These are phyloP conservation scores for Mustela lutreola DNA, from an alignment of 2,113 vertebrate genomes.

Conservation along the genomic window DNA sequence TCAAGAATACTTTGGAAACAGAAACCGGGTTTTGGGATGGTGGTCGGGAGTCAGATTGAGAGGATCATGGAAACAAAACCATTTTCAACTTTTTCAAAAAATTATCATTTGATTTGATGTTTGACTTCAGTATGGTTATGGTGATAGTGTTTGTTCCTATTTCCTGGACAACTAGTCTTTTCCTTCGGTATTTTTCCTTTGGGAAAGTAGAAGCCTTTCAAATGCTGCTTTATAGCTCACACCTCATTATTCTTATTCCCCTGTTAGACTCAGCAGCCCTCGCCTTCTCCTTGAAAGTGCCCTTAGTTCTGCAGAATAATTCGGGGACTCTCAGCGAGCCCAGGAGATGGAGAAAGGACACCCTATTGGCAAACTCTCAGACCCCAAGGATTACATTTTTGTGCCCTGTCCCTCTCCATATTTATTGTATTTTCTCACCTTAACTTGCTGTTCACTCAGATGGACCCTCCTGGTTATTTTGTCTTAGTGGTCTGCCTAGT, in stretches of 20 bases:
- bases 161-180: constrained; percentile 37
- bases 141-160: constrained; percentile 16
- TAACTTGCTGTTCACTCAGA: background rate
- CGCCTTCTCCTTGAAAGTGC: constrained; percentile 43
- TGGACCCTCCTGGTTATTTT: background rate
- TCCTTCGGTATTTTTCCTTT: constrained; percentile 37
- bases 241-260: constrained; percentile 45
- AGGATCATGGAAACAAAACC: constrained; percentile 40
- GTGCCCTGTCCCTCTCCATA: background rate
- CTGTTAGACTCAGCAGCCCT: background rate
- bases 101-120: constrained; percentile 44
- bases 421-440: constrained; percentile 12
- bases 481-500: background rate
- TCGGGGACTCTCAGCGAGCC: background rate
- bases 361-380: background rate
- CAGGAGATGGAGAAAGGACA: background rate
- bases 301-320: background rate
- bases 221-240: background rate
- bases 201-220: constrained; percentile 43
- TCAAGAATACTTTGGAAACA: constrained; percentile 54
- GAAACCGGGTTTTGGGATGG: background rate
- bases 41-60: constrained; percentile 43
- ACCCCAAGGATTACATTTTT: background rate
- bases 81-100: constrained; percentile 4
- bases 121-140: background rate